Base-by-base conservation (phyloP, 1,140 invertebrate species). In the Drosophila arizonae region DNA sequence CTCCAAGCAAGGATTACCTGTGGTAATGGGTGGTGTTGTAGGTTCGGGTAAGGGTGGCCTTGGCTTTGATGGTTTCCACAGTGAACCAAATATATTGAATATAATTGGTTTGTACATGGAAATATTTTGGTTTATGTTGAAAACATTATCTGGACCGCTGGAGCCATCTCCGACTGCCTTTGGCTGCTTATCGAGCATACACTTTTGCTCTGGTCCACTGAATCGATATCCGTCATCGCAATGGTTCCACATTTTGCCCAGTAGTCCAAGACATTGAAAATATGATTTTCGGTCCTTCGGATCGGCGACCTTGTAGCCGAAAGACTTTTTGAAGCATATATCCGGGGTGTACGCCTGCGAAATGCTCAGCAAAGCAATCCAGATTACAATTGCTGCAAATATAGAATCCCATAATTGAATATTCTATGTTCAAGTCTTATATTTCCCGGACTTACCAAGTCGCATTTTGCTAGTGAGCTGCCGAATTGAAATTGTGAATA, bases 91-190 rank as follows among this genome's bases (percentile, higher is more conserved):
- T 1, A 63, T 52, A 36, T 74, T 74, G 30, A 70, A 74, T 4
- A 74, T 74, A 24, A 70, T 11, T 30, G 72, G 67, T 28, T 50
- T 74, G 6, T 50, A 8, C 60, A 76, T 72, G 13, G 0, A 36
- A 0, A 72, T 65, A 4, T 60, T 60, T 41, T 75, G 67, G 28
- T 72, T 75, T 10, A 75, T 58, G 10, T 76, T 72, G 10, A 65
- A 46, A n/a, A 43, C 28, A 65, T 71, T 70, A 9, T 28, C 21
- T 5, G 54, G 45, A 6, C 17, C 3, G 4, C 6, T 17, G 13
- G 26, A 24, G n/a, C 10, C 6, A 0, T 15, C 41, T 17, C 1
- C 2, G 6, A 10, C 9, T 33, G 50, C 28, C 3, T 10, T 43
- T 4, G 17, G 3, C 15, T 17, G 11, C 2, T 1, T 46, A 4